These are phyloP conservation scores for Moxostoma hubbsi DNA, from an alignment of 2,797 vertebrate genomes.

Conservation along the genomic window DNA sequence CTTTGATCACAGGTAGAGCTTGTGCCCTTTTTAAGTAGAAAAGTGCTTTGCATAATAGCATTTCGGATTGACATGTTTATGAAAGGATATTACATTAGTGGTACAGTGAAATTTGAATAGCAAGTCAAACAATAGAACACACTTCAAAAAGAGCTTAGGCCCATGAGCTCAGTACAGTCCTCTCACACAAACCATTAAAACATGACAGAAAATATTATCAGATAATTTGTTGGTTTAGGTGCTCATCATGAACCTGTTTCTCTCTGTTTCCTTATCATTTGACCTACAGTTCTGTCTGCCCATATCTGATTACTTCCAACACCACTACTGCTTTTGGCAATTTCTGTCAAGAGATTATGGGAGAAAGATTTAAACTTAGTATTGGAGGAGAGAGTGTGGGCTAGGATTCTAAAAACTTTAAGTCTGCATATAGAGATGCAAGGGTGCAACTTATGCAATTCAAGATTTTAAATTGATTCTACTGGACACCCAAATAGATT, in stretches of 20 bases:
- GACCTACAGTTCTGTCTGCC: not conserved
- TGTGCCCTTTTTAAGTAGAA: not conserved
- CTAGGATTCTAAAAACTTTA: too few relatives aligned
- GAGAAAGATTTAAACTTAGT: too few relatives aligned
- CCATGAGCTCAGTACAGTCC: too few relatives aligned
- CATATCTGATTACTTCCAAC: not conserved
- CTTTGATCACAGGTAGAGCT: constrained; percentile 3
- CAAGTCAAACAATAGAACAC: not conserved
- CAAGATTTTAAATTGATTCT: too few relatives aligned
- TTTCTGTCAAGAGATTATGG: too few relatives aligned
- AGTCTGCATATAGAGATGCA: too few relatives aligned
- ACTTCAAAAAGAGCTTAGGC: too few relatives aligned
- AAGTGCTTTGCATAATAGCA: not conserved
- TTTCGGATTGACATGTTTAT: not conserved
- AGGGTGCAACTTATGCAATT: too few relatives aligned
- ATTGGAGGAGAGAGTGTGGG: too few relatives aligned
- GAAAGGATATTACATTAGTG: not conserved
- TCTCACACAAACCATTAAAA: not conserved
- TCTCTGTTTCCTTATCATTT: not conserved
- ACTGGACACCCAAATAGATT: too few relatives aligned
- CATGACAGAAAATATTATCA: constrained; percentile 14
- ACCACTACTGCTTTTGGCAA: not conserved
- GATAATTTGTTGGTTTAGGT: not conserved
- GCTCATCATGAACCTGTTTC: not conserved
- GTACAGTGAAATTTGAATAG: not conserved